Conservation (phyloP, 2,113 vertebrate genomes). For the Poeciliopsis occidentalis region DNA sequence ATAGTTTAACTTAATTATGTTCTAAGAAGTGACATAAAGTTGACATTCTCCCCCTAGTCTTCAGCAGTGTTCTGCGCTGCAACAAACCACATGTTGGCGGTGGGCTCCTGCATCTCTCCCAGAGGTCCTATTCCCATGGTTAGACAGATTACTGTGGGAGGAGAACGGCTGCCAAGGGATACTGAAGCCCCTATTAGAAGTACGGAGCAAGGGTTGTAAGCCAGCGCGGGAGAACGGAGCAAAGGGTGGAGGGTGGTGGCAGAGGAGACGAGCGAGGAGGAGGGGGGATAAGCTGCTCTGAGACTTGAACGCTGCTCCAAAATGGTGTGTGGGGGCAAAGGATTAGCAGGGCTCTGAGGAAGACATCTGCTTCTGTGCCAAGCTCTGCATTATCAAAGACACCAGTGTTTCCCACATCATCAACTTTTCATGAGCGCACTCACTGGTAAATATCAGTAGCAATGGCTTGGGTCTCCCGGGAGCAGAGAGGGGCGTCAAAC, state of each 20-base stretch:
- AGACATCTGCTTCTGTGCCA: constrained; percentile 82
- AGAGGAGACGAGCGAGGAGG: constrained; percentile 59
- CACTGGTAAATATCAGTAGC: constrained; percentile 80
- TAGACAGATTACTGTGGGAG: constrained; percentile 77
- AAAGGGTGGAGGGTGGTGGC: constrained; percentile 64
- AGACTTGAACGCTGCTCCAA: constrained; percentile 74
- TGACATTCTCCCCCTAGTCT: constrained; percentile 45
- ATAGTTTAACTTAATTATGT: constrained; percentile 12
- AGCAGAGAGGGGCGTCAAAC: constrained; percentile 49
- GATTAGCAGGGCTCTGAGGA: constrained; percentile 82
- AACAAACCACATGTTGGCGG: constrained; percentile 71
- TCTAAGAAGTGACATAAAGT: constrained; percentile 57
- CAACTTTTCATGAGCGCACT: constrained; percentile 82
- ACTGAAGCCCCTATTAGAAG: constrained; percentile 70
- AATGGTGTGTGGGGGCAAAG: constrained; percentile 77
- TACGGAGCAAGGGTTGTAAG: constrained; percentile 65
- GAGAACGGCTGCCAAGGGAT: constrained; percentile 72
- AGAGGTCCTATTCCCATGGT: constrained; percentile 68
- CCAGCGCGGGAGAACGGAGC: constrained; percentile 52
- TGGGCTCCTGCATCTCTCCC: constrained; percentile 58
- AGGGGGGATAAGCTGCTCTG: constrained; percentile 76
- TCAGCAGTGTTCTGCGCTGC: constrained; percentile 23
- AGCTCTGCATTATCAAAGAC: constrained; percentile 82
- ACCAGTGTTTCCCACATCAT: constrained; percentile 80
- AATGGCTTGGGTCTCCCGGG: constrained; percentile 62